phyloP scores from a whole-genome alignment of 2,797 vertebrate species.

The Potorous gilbertii region DNA sequence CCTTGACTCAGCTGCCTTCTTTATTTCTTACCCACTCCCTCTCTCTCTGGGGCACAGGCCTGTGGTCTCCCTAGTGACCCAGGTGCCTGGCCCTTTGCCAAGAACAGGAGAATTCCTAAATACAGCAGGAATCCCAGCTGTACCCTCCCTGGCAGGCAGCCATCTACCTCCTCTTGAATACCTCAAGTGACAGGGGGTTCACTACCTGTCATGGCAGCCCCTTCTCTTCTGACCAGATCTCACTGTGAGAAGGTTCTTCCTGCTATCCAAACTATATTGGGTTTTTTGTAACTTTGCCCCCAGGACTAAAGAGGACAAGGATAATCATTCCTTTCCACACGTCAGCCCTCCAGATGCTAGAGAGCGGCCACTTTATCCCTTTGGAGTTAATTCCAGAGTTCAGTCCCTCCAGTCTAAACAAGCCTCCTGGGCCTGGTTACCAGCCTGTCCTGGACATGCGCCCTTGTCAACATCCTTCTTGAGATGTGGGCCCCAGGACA shows the following conservation, averaged over 20 bases:
- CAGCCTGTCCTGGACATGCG: not conserved
- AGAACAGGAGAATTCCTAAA: not conserved
- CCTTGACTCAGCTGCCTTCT: not conserved
- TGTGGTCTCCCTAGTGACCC: not conserved
- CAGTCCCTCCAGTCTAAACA: not conserved
- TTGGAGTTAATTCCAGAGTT: not conserved
- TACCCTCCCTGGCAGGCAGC: not conserved
- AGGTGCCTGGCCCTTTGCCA: not conserved
- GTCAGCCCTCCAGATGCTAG: too few species aligned
- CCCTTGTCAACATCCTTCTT: not conserved
- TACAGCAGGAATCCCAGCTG: not conserved
- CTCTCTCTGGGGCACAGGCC: not conserved
- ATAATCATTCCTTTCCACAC: too few species aligned
- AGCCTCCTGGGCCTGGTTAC: not conserved
- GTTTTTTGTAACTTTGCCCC: not conserved
- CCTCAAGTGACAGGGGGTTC: not conserved
- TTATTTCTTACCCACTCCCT: not conserved
- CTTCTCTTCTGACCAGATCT: not conserved
- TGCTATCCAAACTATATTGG: not conserved
- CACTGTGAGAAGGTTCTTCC: not conserved
- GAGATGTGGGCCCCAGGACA: not conserved
- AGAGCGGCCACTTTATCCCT: not conserved
- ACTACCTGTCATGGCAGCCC: not conserved
- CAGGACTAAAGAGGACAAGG: not conserved
- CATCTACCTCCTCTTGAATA: not conserved